These are phyloP conservation scores for Gastrophysa polygoni DNA, from an alignment of 2,888 invertebrate genomes.

Conservation along the genomic window DNA sequence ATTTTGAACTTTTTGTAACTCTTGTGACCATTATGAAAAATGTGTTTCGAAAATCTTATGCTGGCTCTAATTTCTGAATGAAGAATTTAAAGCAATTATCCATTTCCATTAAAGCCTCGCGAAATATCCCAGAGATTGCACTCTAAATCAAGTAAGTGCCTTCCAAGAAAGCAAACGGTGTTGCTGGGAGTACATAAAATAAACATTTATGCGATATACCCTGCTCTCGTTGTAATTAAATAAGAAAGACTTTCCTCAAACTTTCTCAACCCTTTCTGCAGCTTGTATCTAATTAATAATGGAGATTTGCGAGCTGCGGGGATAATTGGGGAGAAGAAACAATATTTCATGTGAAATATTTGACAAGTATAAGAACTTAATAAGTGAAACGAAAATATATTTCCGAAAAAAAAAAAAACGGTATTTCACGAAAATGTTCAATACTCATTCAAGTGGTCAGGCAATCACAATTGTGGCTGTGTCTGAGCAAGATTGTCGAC, in stretches of 20 bases:
- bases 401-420: too few species aligned
- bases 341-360: constrained; percentile 12
- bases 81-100: constrained; percentile 34
- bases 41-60: neutral
- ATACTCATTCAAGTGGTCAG: too few species aligned
- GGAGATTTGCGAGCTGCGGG: constrained; percentile 43
- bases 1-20: too few species aligned
- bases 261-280: constrained; percentile 40
- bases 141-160: constrained; percentile 38
- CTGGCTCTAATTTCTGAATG: constrained; percentile 22
- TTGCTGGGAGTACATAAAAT: constrained; percentile 40
- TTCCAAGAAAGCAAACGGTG: constrained; percentile 29
- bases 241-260: constrained; percentile 43
- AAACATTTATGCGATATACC: constrained; percentile 38
- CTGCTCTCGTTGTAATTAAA: constrained; percentile 38
- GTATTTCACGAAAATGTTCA: too few species aligned
- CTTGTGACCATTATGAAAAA: too few species aligned
- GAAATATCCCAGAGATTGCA: constrained; percentile 37
- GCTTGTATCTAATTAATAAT: constrained; percentile 47
- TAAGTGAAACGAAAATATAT: too few species aligned
- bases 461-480: too few species aligned
- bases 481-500: too few species aligned
- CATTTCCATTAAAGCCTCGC: constrained; percentile 36
- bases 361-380: neutral
- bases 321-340: constrained; percentile 40